phyloP scores from a whole-genome alignment of 2,888 invertebrate genomes.

The Epinotia nisella region DNA sequence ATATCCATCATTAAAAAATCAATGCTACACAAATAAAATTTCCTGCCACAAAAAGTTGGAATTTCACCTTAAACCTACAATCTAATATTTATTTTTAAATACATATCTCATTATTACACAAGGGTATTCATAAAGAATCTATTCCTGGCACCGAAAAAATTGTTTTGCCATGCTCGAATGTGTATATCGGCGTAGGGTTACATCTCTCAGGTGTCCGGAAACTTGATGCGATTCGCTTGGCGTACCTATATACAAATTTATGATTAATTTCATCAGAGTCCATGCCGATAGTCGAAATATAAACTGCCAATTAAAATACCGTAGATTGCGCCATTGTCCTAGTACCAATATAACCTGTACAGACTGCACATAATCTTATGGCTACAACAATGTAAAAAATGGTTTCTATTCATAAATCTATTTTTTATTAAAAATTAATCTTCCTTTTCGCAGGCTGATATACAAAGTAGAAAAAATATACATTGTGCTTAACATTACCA shows the following conservation, averaged over 20 bases:
- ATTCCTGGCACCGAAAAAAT: constrained; percentile 56
- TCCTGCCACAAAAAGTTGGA: constrained; percentile 69
- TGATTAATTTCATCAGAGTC: constrained; percentile 47
- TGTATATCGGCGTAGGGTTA: constrained; percentile 51
- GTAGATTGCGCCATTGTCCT: constrained; percentile 53
- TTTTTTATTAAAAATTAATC: constrained; percentile 59
- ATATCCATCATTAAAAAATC: constrained; percentile 66
- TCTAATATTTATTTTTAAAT: constrained; percentile 54
- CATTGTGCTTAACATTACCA: constrained; percentile 65
- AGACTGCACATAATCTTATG: constrained; percentile 63
- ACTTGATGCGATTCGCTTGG: constrained; percentile 61
- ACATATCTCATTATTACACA: constrained; percentile 61
- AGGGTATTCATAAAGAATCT: constrained; percentile 55
- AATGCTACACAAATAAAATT: constrained; percentile 70
- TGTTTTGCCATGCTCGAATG: constrained; percentile 50
- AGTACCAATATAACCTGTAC: constrained; percentile 61
- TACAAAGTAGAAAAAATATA: constrained; percentile 83
- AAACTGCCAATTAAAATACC: constrained; percentile 53
- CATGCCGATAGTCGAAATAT: constrained; percentile 46
- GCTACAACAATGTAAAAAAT: constrained; percentile 71
- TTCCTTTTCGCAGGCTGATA: constrained; percentile 68
- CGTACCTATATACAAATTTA: constrained; percentile 63
- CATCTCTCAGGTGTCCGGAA: constrained; percentile 50
- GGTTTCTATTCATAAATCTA: constrained; percentile 59
- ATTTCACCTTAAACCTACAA: constrained; percentile 63